phyloP scores from a whole-genome alignment of 2,797 vertebrate genomes.

The Rhodeus uyekii region DNA sequence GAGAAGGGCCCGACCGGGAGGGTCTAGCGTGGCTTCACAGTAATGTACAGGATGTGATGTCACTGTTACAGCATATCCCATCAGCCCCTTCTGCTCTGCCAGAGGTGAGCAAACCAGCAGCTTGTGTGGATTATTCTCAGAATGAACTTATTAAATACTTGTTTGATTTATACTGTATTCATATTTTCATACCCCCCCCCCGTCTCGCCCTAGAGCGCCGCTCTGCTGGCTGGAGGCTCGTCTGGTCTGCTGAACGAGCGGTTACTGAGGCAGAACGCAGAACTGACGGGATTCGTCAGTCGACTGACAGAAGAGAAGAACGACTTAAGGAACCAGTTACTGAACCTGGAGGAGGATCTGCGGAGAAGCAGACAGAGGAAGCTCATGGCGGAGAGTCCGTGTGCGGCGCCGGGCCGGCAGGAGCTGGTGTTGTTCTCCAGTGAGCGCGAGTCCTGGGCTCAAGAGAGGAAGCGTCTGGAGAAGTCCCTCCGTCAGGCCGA shows the following conservation, averaged over 20 bases:
- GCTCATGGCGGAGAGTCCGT: rapidly evolving
- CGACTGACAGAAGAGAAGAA: slow-evolving; percentile 95
- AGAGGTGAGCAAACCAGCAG: too few species aligned
- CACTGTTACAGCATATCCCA: slow-evolving; percentile 81
- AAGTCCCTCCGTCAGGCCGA: slow-evolving; percentile 84
- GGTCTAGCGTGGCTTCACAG: slow-evolving; percentile 83
- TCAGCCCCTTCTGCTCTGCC: slow-evolving; percentile 70
- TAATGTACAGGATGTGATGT: slow-evolving; percentile 84
- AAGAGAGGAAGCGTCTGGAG: slow-evolving; percentile 83
- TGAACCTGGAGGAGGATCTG: slow-evolving; percentile 89
- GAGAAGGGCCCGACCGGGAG: slow-evolving; percentile 80
- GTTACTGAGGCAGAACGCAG: slow-evolving; percentile 91
- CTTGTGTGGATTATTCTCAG: too few species aligned
- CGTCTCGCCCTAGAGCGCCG: too few species aligned
- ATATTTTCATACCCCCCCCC: too few species aligned
- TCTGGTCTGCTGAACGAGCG: slow-evolving; percentile 85
- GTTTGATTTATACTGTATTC: too few species aligned
- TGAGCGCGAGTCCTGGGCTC: slow-evolving; percentile 86
- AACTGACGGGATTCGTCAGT: slow-evolving; percentile 92
- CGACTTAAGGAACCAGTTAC: slow-evolving; percentile 85
- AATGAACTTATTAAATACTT: too few species aligned
- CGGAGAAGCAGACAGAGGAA: slow-evolving; percentile 68
- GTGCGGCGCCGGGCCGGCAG: too few species aligned
- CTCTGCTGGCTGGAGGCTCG: slow-evolving; percentile 70
- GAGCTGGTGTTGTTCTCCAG: slow-evolving; percentile 78